Conservation (phyloP, 2,113 vertebrate genomes). For the Lagopus muta region DNA sequence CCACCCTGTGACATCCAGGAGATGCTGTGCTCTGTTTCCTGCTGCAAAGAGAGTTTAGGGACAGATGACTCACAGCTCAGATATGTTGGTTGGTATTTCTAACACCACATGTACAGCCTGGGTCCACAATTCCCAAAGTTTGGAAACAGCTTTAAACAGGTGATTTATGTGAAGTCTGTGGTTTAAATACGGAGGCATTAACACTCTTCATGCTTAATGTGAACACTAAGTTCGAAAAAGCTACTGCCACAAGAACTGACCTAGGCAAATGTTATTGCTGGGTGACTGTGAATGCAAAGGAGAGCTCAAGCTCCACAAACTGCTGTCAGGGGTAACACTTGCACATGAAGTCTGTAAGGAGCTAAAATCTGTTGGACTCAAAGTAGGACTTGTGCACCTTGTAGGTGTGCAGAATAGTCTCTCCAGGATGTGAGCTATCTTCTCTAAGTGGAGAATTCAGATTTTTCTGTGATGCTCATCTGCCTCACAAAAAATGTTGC, state of each 20-base stretch:
- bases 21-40: neutral
- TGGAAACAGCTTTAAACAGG: neutral
- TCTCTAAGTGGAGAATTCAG: neutral
- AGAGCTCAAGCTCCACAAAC: neutral
- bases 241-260: neutral
- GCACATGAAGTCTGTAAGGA: accelerated
- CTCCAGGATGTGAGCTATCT: neutral
- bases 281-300: neutral
- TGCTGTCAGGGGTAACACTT: neutral
- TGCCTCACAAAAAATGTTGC: neutral
- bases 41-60: neutral
- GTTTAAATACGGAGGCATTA: accelerated
- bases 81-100: neutral
- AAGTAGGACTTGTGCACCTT: neutral
- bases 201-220: neutral
- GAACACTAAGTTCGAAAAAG: neutral
- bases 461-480: neutral
- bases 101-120: accelerated
- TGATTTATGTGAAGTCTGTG: accelerated
- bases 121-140: neutral
- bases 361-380: neutral
- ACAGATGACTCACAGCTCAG: neutral
- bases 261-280: accelerated
- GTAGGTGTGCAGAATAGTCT: neutral
- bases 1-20: neutral